phyloP scores from a whole-genome alignment of 1,140 invertebrate species.

The Zeugodacus cucurbitae region DNA sequence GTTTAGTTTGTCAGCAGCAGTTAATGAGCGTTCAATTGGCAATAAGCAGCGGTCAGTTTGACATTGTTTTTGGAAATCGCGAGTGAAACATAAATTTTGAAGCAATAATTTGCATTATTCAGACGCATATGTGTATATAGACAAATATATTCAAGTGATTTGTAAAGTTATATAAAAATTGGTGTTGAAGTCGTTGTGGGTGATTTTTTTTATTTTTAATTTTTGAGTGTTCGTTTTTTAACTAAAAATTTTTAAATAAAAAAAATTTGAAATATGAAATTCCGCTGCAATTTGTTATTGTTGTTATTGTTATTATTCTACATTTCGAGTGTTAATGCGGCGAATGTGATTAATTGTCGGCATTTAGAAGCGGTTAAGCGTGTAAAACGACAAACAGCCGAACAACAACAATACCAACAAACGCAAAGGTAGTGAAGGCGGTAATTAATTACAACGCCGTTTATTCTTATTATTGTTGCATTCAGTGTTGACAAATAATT shows the following conservation, averaged over 20 bases:
- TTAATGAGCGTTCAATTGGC: not conserved
- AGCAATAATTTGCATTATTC: not conserved
- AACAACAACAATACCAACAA: slow-evolving; percentile 40
- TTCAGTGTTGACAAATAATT: not conserved
- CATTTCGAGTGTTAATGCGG: not conserved
- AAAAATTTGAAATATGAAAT: not conserved
- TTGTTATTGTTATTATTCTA: not conserved
- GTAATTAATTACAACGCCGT: not conserved
- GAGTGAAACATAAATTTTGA: not conserved
- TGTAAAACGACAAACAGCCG: not conserved
- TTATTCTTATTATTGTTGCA: not conserved
- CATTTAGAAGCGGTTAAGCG: not conserved
- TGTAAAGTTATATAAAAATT: not conserved
- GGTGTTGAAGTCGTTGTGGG: not conserved
- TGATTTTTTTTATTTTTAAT: too few relatives aligned
- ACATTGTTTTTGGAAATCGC: not conserved
- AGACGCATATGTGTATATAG: not conserved
- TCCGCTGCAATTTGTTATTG: not conserved
- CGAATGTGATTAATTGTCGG: not conserved
- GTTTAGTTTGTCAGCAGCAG: not conserved
- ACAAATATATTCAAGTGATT: not conserved
- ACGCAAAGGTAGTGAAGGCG: slow-evolving; percentile 39
- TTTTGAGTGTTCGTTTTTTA: not conserved
- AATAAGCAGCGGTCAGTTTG: not conserved
- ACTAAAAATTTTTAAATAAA: not conserved